Conservation (phyloP, 1,140 invertebrate species). For the Solenopsis fugax region DNA sequence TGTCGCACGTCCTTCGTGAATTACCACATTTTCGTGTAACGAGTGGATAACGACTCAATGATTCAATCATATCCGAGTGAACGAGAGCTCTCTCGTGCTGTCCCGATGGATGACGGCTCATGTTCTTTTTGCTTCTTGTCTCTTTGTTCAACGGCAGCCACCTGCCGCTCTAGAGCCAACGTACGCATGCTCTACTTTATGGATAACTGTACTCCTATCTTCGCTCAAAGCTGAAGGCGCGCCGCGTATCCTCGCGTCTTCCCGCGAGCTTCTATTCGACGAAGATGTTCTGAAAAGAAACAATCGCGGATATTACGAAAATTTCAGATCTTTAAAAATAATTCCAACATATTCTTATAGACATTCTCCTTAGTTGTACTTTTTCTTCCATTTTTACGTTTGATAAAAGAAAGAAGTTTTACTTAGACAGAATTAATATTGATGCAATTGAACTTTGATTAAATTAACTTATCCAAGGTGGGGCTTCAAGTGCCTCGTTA, state of each 20-base stretch:
- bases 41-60: slow-evolving; percentile 34
- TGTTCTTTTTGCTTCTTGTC: slow-evolving; percentile 68
- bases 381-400: not conserved
- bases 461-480: not conserved
- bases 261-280: slow-evolving; percentile 53
- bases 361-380: not conserved
- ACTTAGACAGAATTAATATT: not conserved
- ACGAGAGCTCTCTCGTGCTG: slow-evolving; percentile 42
- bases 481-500: not conserved
- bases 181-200: slow-evolving; percentile 80
- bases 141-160: slow-evolving; percentile 77
- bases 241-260: slow-evolving; percentile 54
- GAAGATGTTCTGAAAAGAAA: not conserved
- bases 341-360: not conserved
- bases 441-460: not conserved
- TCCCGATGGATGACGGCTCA: slow-evolving; percentile 64
- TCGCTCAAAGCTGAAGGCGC: slow-evolving; percentile 69
- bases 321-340: not conserved
- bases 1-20: slow-evolving; percentile 3
- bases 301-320: not conserved
- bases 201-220: slow-evolving; percentile 79
- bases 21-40: slow-evolving; percentile 44
- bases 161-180: slow-evolving; percentile 77
- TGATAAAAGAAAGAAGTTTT: not conserved
- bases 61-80: slow-evolving; percentile 62